Evolutionary conservation across 2,888 invertebrate genomes (phyloP), one percentile per base, ranked within the genome.

Genomic region (Tanaodytes sp.): DNA sequence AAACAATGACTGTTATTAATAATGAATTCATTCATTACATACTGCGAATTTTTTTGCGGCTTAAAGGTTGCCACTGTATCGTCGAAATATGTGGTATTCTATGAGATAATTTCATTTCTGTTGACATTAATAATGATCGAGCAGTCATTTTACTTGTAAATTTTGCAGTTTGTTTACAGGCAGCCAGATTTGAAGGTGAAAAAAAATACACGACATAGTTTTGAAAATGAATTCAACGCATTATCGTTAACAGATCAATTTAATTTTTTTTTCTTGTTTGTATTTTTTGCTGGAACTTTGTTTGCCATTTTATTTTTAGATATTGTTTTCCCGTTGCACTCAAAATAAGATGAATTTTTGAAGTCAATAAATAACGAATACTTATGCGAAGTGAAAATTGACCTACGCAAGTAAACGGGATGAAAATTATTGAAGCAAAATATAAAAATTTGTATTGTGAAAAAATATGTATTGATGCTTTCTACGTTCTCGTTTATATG

Each of bases 141-240:
- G 49, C 39, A 15, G 55, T 66, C 54, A 66, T 66, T 66, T 59
- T 37, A 66, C 46, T 66, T 66, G 66, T 59, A 66, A 27, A 66
- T 66, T 33, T 48, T 18, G 36, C 31, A 27, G 43, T 49, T 66
- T 66, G 66, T 66, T 66, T 66, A 48, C 54, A 18, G 31, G 48
- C 54, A 30, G 37, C 33, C 43, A 48, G 52, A 49, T 67, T 67
- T 27, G 62, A 62, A 67, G 57, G 62, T 52, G 62, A 62, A 62
- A 68, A 68, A 62, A 62, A 39, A 43, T 39, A 12, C 42, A 54
- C n/a, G 36, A 40, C 52, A 48, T 43, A 16, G 31, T 66, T 59
- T 20, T 43, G 37, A 48, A 54, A 54, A 65, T 66, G 12, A 36
- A 66, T 59, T 48, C 54, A 33, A 33, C 20, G 27, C 1, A 36